Conservation (phyloP, 1,140 invertebrate species). For the Tenebrio molitor region DNA sequence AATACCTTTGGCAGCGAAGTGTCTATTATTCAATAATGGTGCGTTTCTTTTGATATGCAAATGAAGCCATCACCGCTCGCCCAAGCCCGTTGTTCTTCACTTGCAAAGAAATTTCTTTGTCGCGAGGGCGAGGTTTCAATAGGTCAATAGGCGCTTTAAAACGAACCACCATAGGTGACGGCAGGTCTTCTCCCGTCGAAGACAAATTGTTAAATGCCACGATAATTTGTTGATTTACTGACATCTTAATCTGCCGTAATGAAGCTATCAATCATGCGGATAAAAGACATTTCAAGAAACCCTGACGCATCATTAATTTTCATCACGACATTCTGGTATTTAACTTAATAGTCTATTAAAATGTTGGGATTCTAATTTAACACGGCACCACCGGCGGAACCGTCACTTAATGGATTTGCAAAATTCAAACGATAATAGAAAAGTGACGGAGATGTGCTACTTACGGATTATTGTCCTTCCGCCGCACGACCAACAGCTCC, state of each 20-base stretch:
- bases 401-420: neutral
- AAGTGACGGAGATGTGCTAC: no score
- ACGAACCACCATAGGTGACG: conserved; percentile 1
- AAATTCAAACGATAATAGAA: neutral
- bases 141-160: neutral
- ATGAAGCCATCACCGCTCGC: neutral
- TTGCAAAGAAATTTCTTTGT: neutral
- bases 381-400: conserved; percentile 1
- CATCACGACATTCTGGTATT: conserved; percentile 34
- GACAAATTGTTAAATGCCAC: conserved; percentile 24
- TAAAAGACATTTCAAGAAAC: conserved; percentile 39
- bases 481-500: neutral
- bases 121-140: neutral
- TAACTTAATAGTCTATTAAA: conserved; percentile 38
- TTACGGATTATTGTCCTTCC: conserved; percentile 1
- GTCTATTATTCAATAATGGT: conserved; percentile 14
- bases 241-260: conserved; percentile 29
- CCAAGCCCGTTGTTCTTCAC: neutral
- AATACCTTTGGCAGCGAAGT: neutral
- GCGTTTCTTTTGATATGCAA: conserved; percentile 30
- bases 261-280: conserved; percentile 27
- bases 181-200: neutral
- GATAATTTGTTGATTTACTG: conserved; percentile 38
- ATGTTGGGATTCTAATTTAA: conserved; percentile 20
- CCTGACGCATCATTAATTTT: conserved; percentile 29